Evolutionary conservation across 2,797 vertebrate genomes (phyloP).

Genomic region (Pantherophis alleghaniensis): DNA sequence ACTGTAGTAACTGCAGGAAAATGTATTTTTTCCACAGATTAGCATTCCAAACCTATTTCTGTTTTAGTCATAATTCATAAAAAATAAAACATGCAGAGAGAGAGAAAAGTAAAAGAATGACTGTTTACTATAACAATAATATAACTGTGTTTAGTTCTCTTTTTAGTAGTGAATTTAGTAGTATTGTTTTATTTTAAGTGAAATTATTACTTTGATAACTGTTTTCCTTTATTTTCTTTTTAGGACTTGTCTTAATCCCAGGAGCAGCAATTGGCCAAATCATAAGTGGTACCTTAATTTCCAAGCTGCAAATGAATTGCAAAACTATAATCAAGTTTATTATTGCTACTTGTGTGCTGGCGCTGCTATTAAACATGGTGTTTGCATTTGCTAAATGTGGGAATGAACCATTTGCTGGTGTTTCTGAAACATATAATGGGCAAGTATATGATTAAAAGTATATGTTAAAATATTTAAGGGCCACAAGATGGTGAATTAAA

Average conservation of each 20-base stretch:
- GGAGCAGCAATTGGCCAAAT: slow-evolving; percentile 80
- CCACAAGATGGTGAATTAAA: neutral
- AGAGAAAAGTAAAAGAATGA: neutral
- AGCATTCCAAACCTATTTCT: neutral
- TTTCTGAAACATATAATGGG: slow-evolving; percentile 75
- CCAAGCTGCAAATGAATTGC: slow-evolving; percentile 74
- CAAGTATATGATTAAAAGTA: slow-evolving; percentile 67
- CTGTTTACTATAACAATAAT: neutral
- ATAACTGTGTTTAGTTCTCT: neutral
- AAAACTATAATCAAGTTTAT: slow-evolving; percentile 72
- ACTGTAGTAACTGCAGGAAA: neutral
- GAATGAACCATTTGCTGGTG: slow-evolving; percentile 76
- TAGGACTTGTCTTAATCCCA: slow-evolving; percentile 77
- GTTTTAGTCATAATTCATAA: neutral
- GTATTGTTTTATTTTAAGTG: slow-evolving; percentile 5
- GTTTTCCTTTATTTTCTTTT: slow-evolving; percentile 53
- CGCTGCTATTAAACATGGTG: slow-evolving; percentile 65
- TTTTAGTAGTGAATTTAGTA: neutral
- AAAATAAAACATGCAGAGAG: neutral
- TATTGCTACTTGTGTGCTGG: slow-evolving; percentile 59
- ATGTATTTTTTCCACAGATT: neutral
- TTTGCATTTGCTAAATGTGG: slow-evolving; percentile 74
- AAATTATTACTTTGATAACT: slow-evolving; percentile 48
- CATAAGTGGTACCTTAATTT: slow-evolving; percentile 75
- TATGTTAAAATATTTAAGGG: neutral